These are phyloP conservation scores for Drosophila melanogaster DNA, from an alignment of 1,140 invertebrate genomes.

Conservation along the genomic window DNA sequence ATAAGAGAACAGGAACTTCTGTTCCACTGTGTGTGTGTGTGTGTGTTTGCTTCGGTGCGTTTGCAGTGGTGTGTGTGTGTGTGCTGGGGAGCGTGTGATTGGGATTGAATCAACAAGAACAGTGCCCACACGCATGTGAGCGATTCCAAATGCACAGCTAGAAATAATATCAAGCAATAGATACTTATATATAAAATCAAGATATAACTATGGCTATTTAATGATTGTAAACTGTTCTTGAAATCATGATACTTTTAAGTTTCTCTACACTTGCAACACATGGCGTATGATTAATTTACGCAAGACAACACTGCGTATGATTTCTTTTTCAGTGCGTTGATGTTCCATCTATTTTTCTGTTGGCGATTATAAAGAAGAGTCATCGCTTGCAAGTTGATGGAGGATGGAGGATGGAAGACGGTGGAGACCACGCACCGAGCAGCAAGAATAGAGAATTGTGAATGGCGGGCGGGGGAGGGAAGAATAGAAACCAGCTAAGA, in stretches of 20 bases:
- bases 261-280: not conserved
- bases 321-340: constrained; percentile 10
- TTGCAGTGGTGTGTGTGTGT: constrained; percentile 19
- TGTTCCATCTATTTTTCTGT: constrained; percentile 13
- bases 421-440: constrained; percentile 55
- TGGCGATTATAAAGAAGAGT: constrained; percentile 51
- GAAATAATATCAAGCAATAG: not conserved
- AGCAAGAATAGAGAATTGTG: constrained; percentile 18
- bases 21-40: constrained; percentile 11
- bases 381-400: constrained; percentile 66
- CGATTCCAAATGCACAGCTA: constrained; percentile 20
- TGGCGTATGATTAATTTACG: constrained; percentile 17
- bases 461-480: not conserved
- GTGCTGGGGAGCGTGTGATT: constrained; percentile 71
- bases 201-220: too few relatives aligned
- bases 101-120: constrained; percentile 55
- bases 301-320: constrained; percentile 6
- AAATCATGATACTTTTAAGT: too few relatives aligned
- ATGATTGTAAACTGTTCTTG: too few relatives aligned
- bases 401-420: constrained; percentile 28
- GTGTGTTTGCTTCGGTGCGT: constrained; percentile 24
- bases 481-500: constrained; percentile 51
- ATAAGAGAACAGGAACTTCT: constrained; percentile 70
- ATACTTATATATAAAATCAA: not conserved
- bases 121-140: constrained; percentile 58